Percentiles rank a stretch among this genome's conserved stretches.
phyloP scores from a whole-genome alignment of 35 echinoderm and acorn worm genomes.

The Ophioderma brevispina region DNA sequence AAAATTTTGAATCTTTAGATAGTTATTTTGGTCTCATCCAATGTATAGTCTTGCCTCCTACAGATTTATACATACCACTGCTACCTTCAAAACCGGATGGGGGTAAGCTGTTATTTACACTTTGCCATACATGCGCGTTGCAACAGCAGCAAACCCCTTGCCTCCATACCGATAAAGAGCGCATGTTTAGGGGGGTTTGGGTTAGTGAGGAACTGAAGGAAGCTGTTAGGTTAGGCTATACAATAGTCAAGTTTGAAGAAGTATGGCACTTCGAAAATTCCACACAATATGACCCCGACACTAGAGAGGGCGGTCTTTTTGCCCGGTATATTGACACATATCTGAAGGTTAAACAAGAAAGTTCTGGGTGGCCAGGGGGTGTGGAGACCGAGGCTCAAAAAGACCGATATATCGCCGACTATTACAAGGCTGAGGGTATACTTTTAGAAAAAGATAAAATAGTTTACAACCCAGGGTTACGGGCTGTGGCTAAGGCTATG shows the following conservation, averaged over 20 bases:
- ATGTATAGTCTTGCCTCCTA: slow-evolving; percentile 1
- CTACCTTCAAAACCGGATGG: not conserved
- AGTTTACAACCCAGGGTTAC: slow-evolving; percentile 16
- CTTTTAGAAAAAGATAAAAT: slow-evolving; percentile 9
- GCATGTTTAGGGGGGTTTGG: slow-evolving; percentile 56
- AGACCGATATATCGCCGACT: slow-evolving; percentile 13
- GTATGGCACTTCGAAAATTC: slow-evolving; percentile 79
- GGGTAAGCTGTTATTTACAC: slow-evolving; percentile 32
- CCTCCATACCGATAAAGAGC: not conserved
- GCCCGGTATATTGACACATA: slow-evolving; percentile 52
- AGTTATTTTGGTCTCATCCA: slow-evolving; percentile 51
- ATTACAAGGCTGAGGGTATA: slow-evolving; percentile 33
- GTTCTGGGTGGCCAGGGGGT: slow-evolving; percentile 13
- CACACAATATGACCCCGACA: slow-evolving; percentile 30
- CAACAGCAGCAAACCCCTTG: not conserved
- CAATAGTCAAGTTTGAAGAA: slow-evolving; percentile 33
- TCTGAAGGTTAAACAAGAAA: slow-evolving; percentile 71
- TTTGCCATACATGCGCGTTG: slow-evolving; percentile 35
- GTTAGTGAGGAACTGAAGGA: slow-evolving; percentile 56
- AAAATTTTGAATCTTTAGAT: not conserved
- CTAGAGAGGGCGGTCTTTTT: slow-evolving; percentile 52
- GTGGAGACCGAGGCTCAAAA: slow-evolving; percentile 30
- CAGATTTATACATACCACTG: slow-evolving; percentile 11
- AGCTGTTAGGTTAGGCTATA: slow-evolving; percentile 60
- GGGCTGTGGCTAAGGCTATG: slow-evolving; percentile 35